Conservation (phyloP, 2,113 vertebrate species). For the Ia io region DNA sequence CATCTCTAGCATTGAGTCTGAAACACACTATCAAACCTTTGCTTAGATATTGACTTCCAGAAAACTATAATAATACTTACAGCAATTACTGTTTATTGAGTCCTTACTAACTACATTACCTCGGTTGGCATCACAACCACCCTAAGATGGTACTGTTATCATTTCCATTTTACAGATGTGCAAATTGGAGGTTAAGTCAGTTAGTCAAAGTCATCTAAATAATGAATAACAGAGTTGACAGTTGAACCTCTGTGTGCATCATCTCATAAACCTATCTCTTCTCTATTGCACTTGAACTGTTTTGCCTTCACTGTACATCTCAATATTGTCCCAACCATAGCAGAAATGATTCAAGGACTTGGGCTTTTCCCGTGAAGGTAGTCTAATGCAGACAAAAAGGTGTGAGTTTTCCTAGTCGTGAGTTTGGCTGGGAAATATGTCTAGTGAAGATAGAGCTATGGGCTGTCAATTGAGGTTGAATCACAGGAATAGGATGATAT, state of each 20-base stretch:
- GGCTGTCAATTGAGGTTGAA: neutral
- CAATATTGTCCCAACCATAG: neutral
- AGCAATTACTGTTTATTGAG: slow-evolving; percentile 52
- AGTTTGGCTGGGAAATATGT: neutral
- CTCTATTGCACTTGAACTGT: neutral
- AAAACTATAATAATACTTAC: slow-evolving; percentile 53
- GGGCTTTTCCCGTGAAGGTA: neutral
- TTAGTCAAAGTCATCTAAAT: neutral
- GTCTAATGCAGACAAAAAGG: neutral
- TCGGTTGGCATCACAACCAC: neutral
- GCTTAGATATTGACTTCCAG: slow-evolving; percentile 52
- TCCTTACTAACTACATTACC: neutral
- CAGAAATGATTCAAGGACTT: neutral
- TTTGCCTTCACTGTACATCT: neutral
- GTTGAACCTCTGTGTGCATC: neutral
- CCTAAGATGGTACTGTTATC: neutral
- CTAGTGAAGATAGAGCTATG: neutral
- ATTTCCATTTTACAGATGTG: slow-evolving; percentile 38
- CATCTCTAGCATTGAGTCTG: neutral
- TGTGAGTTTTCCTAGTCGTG: neutral
- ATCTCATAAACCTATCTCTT: neutral
- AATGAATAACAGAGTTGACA: neutral
- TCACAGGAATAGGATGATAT: neutral
- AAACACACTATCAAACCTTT: slow-evolving; percentile 40
- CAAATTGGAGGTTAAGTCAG: neutral